Base-by-base conservation (phyloP, 2,888 invertebrate genomes). In the Ommatoiulus sabulosus region DNA sequence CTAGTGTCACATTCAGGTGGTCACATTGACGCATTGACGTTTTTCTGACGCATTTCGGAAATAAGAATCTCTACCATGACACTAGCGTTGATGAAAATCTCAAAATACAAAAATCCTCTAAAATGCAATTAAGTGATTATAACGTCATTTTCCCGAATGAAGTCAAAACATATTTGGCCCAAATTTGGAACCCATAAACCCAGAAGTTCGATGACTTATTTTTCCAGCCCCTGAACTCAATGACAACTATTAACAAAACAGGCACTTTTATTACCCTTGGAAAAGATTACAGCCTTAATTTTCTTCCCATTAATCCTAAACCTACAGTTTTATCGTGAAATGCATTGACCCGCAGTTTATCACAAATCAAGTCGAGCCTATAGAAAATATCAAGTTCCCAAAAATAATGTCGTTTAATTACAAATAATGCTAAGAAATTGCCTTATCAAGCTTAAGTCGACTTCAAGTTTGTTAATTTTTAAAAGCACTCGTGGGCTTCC, bases 301-400 rank as follows among this genome's bases (percentile, higher is more conserved):
- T 3, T 72, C 4, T 20, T 20, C 63, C 20, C 20, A 24, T 72
- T 2, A 72, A 72, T 8, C 72, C 48, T 48, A 12, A 48, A 12
- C 48, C 1, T 1, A 24, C 10, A 24, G 7, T n/a, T 72, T n/a
- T 72, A 57, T 72, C 72, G 10, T 17, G 5, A 57, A 72, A 72
- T 24, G n/a, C 72, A 72, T 24, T 72, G 72, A 72, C 72, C 72
- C 24, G 24, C 7, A 24, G 72, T 72, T 72, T 72, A 72, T 72
- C 72, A 24, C 6, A 57, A 57, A n/a, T 57, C 57, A 57, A n/a
- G 57, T 57, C 57, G 10, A n/a, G n/a, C 57, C 57, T n/a, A n/a
- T n/a, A n/a, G 17, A 46, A 52, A 4, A 57, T 17, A 57, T 57
- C 57, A 57, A 57, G 57, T 57, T 57, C n/a, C 57, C 12, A 4